phyloP scores from a whole-genome alignment of 2,113 vertebrate genomes.

The Leucopternis melanops region DNA sequence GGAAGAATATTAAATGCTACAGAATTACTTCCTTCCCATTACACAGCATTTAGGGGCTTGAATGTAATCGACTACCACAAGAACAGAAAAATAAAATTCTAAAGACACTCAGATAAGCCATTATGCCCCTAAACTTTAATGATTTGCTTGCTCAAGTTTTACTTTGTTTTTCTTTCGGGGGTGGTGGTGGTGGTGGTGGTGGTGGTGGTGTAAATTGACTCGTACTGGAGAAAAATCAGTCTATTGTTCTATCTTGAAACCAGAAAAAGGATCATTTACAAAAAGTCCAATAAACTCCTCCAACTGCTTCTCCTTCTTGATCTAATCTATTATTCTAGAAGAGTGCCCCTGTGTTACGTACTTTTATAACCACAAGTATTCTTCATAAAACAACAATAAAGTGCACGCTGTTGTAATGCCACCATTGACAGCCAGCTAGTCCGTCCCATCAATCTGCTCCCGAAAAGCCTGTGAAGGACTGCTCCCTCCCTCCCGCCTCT shows the following conservation, averaged over 20 bases:
- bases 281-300: conserved; percentile 1
- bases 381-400: conserved; percentile 32
- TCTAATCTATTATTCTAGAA: conserved; percentile 1
- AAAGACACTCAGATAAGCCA: background rate
- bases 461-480: background rate
- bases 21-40: background rate
- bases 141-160: background rate
- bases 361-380: background rate
- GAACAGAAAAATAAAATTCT: background rate
- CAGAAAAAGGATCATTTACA: conserved; percentile 59
- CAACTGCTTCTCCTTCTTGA: background rate
- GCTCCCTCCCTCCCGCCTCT: background rate
- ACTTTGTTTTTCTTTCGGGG: background rate
- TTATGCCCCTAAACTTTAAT: background rate
- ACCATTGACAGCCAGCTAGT: background rate
- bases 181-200: no score
- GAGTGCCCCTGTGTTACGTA: background rate
- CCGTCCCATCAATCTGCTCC: background rate
- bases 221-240: background rate
- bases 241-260: conserved; percentile 17
- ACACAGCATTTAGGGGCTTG: background rate
- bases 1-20: background rate
- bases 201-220: background rate
- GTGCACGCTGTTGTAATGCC: background rate
- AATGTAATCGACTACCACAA: background rate